Base-by-base conservation (phyloP, 1,140 invertebrate species). In the Neuroterus valhalla region DNA sequence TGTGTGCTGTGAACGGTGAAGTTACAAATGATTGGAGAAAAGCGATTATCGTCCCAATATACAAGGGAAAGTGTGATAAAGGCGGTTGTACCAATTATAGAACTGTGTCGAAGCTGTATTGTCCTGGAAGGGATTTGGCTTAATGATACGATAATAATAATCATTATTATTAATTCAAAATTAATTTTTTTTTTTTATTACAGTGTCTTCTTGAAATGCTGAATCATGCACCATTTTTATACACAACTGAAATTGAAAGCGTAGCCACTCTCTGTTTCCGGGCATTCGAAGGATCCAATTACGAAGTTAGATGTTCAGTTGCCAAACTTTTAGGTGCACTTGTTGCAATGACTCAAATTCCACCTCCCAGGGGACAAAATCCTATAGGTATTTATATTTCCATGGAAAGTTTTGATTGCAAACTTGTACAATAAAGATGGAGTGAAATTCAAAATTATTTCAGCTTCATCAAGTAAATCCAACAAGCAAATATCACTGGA, bases 241-340 rank as follows among this genome's bases (percentile, higher is more conserved):
- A 97, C 85, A 96, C 96, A 11, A 94, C 93, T 3, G 98, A 99
- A 89, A 90, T 98, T 72, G 97, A 99, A 87, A 97, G 94, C 81
- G 91, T 98, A 62, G 94, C 96, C 8, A 96, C 96, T 8, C 88
- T 98, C 6, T 98, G 96, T 87, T 96, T 98, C 81, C 93, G 97
- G 74, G 94, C 96, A 50, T 95, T 99, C 76, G 97, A 99, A 87
- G 96, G 96, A 3, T 97, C 97, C 6, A 98, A 97, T 89, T 98
- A 98, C 90, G 97, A 99, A 91, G 96, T 97, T 2, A 91, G 98
- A 82, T 97, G 96, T 90, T 93, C 96, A 2, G 95, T 99, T 50
- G 97, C 98, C 4, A 95, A 97, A 88, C 91, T 99, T 14, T 89
- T 99, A 15, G 98, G 98, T 3, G 93, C 94, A 48, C 87, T 98